phyloP scores from a whole-genome alignment of 2,113 vertebrate species.

The Hippocampus mohnikei region DNA sequence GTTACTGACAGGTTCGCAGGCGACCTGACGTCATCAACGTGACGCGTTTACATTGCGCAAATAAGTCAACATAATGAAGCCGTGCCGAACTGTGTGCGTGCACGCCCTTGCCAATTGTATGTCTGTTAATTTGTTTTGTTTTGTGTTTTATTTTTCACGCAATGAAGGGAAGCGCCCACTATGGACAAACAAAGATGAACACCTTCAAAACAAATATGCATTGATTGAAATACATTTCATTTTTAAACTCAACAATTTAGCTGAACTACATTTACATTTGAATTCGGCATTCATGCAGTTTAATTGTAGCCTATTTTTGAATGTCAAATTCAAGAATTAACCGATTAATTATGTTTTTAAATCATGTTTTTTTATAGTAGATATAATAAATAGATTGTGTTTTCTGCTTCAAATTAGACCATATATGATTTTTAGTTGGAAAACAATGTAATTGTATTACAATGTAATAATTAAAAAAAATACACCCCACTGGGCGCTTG shows the following conservation, averaged over 20 bases:
- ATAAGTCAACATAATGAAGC: neutral
- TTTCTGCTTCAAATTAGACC: neutral
- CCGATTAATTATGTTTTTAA: too few relatives aligned
- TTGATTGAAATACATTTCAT: neutral
- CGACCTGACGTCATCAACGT: slow-evolving; percentile 18
- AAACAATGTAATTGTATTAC: too few relatives aligned
- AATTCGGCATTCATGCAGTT: neutral
- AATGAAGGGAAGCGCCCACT: neutral
- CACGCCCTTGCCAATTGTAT: neutral
- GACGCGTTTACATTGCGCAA: neutral
- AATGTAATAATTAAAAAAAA: too few relatives aligned
- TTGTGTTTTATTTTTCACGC: neutral
- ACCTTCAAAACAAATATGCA: neutral
- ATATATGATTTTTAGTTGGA: neutral
- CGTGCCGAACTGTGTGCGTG: neutral
- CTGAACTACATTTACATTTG: neutral
- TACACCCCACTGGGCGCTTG: neutral
- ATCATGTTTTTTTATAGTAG: neutral
- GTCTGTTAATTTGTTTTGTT: neutral
- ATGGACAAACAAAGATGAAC: too few relatives aligned
- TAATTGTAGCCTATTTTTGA: neutral
- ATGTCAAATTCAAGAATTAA: neutral
- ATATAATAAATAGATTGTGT: neutral
- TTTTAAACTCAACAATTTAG: neutral
- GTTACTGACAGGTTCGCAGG: slow-evolving; percentile 27